Evolutionary conservation across 2,888 invertebrate species (phyloP).

Genomic region (Drosophila robusta): DNA sequence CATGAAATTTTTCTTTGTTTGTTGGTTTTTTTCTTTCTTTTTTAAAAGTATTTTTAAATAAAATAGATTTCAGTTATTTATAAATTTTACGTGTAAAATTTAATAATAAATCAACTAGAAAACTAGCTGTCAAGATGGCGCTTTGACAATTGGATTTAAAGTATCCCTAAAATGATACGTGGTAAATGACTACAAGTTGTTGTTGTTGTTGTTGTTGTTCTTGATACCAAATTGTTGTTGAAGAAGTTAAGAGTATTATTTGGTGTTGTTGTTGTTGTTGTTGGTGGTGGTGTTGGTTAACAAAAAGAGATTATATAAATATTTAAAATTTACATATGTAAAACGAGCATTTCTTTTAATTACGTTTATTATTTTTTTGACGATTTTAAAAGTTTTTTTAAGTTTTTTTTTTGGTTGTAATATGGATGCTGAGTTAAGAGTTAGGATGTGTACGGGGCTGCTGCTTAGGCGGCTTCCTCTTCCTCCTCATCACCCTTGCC

Average conservation of each 20-base stretch:
- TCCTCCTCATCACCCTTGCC: slow-evolving; percentile 94
- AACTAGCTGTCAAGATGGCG: slow-evolving; percentile 75
- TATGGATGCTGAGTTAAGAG: slow-evolving; percentile 77
- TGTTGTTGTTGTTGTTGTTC: slow-evolving; percentile 28
- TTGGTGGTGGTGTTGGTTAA: slow-evolving; percentile 52
- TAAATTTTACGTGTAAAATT: slow-evolving; percentile 82
- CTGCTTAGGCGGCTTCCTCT: slow-evolving; percentile 85
- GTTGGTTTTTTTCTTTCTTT: slow-evolving; percentile 43
- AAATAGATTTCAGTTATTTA: slow-evolving; percentile 70
- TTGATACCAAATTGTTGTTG: slow-evolving; percentile 59
- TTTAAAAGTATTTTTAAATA: slow-evolving; percentile 64
- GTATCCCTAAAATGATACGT: slow-evolving; percentile 72
- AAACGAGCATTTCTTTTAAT: slow-evolving; percentile 80
- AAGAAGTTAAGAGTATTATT: slow-evolving; percentile 72
- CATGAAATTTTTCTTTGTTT: slow-evolving; percentile 49
- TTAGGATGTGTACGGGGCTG: slow-evolving; percentile 76
- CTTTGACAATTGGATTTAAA: slow-evolving; percentile 63
- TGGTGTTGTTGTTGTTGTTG: slow-evolving; percentile 41
- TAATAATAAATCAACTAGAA: slow-evolving; percentile 78
- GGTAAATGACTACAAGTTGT: slow-evolving; percentile 39
- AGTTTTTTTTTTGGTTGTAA: slow-evolving; percentile 43
- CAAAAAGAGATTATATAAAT: slow-evolving; percentile 71
- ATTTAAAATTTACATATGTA: slow-evolving; percentile 76
- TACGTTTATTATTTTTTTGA: slow-evolving; percentile 79
- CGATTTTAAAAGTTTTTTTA: slow-evolving; percentile 70